Conservation (phyloP, 53 echinoderm and acorn worm genomes). For the Glandiceps talaboti region DNA sequence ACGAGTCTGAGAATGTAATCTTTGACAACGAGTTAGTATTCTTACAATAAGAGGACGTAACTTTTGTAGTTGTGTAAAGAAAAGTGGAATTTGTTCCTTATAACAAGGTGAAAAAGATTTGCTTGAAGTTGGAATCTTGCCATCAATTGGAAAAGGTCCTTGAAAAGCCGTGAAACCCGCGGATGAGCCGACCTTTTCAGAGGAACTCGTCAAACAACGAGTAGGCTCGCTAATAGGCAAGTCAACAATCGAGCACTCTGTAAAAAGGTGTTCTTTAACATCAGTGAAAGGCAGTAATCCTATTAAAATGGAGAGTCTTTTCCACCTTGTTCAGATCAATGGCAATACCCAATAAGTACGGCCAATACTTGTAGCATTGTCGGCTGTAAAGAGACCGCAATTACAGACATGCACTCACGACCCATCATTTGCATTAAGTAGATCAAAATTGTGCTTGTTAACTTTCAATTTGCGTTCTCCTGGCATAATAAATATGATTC, state of each 20-base stretch:
- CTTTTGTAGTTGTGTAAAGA: too few species aligned
- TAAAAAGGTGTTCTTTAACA: neutral
- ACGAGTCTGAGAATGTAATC: too few species aligned
- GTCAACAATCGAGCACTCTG: neutral
- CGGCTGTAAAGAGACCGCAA: neutral
- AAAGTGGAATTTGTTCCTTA: too few species aligned
- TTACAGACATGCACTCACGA: neutral
- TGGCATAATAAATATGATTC: neutral
- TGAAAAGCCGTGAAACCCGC: too few species aligned
- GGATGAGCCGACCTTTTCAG: too few species aligned
- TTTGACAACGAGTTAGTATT: too few species aligned
- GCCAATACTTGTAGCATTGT: neutral
- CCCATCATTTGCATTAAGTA: neutral
- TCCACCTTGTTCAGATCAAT: too few species aligned
- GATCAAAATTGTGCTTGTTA: neutral
- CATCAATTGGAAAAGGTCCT: too few species aligned
- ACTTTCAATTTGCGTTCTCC: neutral
- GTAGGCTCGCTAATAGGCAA: neutral
- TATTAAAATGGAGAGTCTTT: neutral
- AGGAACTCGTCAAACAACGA: neutral
- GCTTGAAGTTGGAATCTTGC: too few species aligned
- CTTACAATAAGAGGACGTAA: too few species aligned
- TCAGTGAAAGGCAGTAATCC: neutral
- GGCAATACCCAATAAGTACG: neutral
- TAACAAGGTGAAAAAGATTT: too few species aligned